These are phyloP conservation scores for Pogonocichla stellata DNA, from an alignment of 2,113 vertebrate genomes.

Conservation along the genomic window DNA sequence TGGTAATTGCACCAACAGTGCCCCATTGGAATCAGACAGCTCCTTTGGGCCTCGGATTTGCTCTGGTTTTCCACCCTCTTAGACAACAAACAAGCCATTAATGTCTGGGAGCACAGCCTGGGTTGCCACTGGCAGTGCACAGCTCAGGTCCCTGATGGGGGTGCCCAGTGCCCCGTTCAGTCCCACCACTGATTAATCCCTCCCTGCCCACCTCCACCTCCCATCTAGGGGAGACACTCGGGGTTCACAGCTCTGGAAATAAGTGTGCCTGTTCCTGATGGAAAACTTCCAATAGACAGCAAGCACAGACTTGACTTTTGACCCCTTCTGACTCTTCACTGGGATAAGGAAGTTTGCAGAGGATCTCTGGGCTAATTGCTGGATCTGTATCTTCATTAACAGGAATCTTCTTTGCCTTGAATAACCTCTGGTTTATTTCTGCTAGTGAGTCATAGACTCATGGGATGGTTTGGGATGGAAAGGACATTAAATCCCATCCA, in stretches of 20 bases:
- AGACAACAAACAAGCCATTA: conserved; percentile 60
- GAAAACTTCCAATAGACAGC: not conserved
- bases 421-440: not conserved
- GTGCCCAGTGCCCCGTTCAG: not conserved
- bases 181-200: accelerated
- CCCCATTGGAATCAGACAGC: not conserved
- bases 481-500: not conserved
- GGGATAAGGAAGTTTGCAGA: not conserved
- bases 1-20: not conserved
- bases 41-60: not conserved
- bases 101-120: conserved; percentile 15
- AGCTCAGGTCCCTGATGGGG: not conserved
- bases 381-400: not conserved
- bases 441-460: accelerated
- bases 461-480: not conserved
- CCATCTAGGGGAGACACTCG: accelerated
- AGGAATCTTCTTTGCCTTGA: not conserved
- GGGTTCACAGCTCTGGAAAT: not conserved
- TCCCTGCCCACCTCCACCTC: not conserved
- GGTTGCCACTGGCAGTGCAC: not conserved
- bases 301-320: not conserved
- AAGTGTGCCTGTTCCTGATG: accelerated
- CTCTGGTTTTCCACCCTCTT: conserved; percentile 34
- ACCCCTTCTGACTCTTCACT: not conserved
- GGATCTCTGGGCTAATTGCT: not conserved